Conservation (phyloP, 2,888 invertebrate species). For the Cephus sareptanus region DNA sequence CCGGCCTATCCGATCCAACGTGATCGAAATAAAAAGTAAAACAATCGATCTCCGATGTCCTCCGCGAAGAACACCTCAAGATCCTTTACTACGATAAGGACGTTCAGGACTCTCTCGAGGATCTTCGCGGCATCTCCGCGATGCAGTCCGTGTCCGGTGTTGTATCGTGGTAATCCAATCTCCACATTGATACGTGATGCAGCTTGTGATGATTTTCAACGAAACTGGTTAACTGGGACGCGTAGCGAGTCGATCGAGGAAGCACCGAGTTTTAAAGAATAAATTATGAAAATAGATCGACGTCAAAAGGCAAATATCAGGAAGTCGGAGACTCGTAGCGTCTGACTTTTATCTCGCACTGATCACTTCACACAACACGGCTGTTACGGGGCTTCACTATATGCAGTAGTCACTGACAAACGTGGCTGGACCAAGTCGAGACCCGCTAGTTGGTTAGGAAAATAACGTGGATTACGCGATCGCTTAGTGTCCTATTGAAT, state of each 20-base stretch:
- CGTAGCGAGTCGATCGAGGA: neutral
- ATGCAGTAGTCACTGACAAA: neutral
- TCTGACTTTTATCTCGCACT: neutral
- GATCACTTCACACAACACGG: neutral
- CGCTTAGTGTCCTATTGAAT: neutral
- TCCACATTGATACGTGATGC: neutral
- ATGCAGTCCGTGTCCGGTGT: slow-evolving; percentile 14
- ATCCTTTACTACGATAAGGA: neutral
- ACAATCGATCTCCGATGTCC: neutral
- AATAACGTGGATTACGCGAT: neutral
- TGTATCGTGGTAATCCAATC: slow-evolving; percentile 3
- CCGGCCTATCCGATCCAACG: neutral
- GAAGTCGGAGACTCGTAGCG: neutral
- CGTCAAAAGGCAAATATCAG: neutral
- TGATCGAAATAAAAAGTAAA: neutral
- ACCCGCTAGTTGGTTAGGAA: neutral
- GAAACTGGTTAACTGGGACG: neutral
- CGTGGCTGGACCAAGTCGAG: neutral
- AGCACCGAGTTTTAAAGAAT: neutral
- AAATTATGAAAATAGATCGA: neutral
- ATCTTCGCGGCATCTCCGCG: slow-evolving; percentile 50
- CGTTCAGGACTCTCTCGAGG: slow-evolving; percentile 53
- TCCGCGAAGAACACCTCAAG: neutral
- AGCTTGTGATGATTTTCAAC: neutral
- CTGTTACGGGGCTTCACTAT: neutral